Evolutionary conservation across 2,797 vertebrate species (phyloP).

Genomic region (Xiphorhynchus erythropygius): DNA sequence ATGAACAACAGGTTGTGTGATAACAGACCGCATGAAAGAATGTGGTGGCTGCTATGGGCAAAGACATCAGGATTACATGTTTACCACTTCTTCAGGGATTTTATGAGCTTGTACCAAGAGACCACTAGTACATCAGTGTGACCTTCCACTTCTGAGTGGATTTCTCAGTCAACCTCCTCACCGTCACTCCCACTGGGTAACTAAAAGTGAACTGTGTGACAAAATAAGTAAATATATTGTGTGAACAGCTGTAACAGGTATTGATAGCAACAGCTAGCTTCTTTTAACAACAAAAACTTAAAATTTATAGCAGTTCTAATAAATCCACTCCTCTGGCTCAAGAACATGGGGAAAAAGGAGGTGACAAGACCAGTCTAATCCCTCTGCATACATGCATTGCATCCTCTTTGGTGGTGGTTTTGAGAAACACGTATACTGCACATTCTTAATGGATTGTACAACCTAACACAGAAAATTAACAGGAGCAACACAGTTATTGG

Average conservation of each 20-base stretch:
- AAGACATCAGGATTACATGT: not conserved
- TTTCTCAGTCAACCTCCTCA: not conserved
- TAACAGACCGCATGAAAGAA: not conserved
- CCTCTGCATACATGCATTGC: not conserved
- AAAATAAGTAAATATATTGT: not conserved
- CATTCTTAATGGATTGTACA: not conserved
- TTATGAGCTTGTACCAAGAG: not conserved
- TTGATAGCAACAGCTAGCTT: not conserved
- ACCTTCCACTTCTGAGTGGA: not conserved
- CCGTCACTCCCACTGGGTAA: not conserved
- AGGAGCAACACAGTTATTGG: not conserved
- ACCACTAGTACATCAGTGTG: not conserved
- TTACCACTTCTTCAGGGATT: not conserved
- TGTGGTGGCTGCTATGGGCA: not conserved
- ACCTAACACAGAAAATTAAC: not conserved
- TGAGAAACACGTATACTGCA: not conserved
- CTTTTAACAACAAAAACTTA: not conserved
- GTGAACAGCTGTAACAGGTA: not conserved
- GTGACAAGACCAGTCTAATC: fast-evolving
- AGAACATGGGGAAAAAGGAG: not conserved
- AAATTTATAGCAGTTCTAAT: not conserved
- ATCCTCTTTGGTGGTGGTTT: not conserved
- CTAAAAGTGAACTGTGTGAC: not conserved
- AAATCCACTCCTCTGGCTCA: not conserved
- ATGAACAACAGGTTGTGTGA: not conserved